These are phyloP conservation scores for Eupleurogrammus muticus DNA, from an alignment of 2,797 vertebrate genomes.

Conservation along the genomic window DNA sequence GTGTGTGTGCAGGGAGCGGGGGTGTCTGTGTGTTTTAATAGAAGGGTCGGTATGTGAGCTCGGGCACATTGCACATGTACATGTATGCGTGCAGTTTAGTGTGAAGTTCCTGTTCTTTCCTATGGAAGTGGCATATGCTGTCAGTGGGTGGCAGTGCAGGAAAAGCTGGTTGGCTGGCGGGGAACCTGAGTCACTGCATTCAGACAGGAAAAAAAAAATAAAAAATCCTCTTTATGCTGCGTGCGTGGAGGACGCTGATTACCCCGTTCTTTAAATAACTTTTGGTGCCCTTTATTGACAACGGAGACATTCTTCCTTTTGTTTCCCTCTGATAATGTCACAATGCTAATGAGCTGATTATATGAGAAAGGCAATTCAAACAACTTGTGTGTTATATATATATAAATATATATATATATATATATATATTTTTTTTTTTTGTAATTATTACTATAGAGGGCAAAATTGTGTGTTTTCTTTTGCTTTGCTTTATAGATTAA, in stretches of 20 bases:
- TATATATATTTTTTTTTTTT: too few relatives aligned
- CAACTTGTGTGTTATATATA: neutral
- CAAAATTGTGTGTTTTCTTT: neutral
- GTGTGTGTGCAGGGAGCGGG: neutral
- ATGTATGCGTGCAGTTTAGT: constrained; percentile 27
- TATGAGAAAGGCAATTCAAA: constrained; percentile 4
- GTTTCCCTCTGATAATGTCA: neutral
- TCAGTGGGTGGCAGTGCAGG: constrained; percentile 70
- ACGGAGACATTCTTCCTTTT: neutral
- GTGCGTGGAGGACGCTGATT: constrained; percentile 3
- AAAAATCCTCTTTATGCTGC: constrained; percentile 26
- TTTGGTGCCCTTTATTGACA: constrained; percentile 13
- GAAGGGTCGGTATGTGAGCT: constrained; percentile 14
- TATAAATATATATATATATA: too few relatives aligned
- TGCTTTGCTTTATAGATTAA: neutral
- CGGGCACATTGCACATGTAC: constrained; percentile 8
- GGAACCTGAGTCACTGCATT: constrained; percentile 51
- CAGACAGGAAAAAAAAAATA: constrained; percentile 6
- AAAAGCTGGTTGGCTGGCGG: constrained; percentile 50
- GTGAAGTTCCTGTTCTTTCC: constrained; percentile 46
- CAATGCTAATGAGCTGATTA: constrained; percentile 7
- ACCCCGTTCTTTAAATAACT: constrained; percentile 6
- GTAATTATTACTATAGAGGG: neutral
- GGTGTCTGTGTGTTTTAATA: constrained; percentile 17
- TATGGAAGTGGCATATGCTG: constrained; percentile 63